Conservation (phyloP, 53 echinoderm and acorn worm genomes). For the Crossaster papposus region DNA sequence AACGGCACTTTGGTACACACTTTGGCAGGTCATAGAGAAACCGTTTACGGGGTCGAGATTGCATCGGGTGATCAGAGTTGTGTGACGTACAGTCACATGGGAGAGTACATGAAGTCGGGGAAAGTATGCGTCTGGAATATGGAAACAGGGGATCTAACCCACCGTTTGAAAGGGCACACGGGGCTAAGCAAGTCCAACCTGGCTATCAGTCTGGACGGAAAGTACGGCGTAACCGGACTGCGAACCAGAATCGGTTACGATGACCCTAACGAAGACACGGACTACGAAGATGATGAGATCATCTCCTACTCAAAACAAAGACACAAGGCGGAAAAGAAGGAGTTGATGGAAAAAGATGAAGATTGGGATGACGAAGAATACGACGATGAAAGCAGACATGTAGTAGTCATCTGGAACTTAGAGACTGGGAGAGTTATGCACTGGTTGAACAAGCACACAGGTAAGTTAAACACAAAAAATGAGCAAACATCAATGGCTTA, state of each 20-base stretch:
- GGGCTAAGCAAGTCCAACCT: conserved; percentile 26
- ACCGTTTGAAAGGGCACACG: conserved; percentile 59
- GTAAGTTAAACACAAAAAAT: conserved; percentile 15
- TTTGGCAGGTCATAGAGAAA: conserved; percentile 51
- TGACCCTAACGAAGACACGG: conserved; percentile 45
- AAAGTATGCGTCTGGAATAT: conserved; percentile 65
- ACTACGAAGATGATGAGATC: conserved; percentile 52
- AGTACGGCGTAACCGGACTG: conserved; percentile 52
- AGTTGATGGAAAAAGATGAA: neutral
- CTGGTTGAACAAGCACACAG: conserved; percentile 54
- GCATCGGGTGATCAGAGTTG: conserved; percentile 45
- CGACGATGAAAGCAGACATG: conserved; percentile 24
- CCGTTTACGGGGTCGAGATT: conserved; percentile 55
- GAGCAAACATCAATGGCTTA: too few species aligned
- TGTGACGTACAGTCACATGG: conserved; percentile 52
- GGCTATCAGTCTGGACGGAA: conserved; percentile 19
- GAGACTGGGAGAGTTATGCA: conserved; percentile 45
- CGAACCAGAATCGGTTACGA: conserved; percentile 15
- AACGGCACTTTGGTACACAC: conserved; percentile 51
- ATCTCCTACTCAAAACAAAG: neutral
- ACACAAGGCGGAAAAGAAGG: conserved; percentile 15
- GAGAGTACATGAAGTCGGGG: conserved; percentile 64
- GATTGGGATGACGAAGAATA: conserved; percentile 36
- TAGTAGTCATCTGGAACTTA: conserved; percentile 49
- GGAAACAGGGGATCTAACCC: conserved; percentile 58